Evolutionary conservation across 2,113 vertebrate genomes (phyloP).

Genomic region (Plectropomus leopardus): DNA sequence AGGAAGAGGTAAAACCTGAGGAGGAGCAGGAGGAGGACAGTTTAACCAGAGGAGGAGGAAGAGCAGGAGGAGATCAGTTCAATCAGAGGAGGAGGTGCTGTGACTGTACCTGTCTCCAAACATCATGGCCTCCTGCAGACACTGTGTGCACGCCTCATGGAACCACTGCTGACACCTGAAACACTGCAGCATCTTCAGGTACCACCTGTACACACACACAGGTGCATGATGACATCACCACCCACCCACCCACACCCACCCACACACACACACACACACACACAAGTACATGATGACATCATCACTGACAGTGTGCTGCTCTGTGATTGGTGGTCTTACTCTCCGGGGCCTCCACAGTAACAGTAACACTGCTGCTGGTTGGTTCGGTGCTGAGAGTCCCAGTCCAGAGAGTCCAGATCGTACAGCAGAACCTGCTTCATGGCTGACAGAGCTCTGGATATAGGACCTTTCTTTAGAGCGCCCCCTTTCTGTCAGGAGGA

Average conservation of each 20-base stretch:
- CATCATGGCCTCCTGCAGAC: constrained; percentile 95
- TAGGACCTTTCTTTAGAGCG: constrained; percentile 94
- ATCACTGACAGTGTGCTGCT: too few species aligned
- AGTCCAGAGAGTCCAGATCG: constrained; percentile 90
- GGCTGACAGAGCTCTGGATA: constrained; percentile 90
- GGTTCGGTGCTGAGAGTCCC: constrained; percentile 94
- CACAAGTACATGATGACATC: not conserved
- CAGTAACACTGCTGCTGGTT: constrained; percentile 98
- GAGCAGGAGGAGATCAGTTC: not conserved
- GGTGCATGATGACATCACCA: not conserved
- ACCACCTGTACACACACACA: constrained; percentile 87
- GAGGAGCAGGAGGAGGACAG: not conserved
- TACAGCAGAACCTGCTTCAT: constrained; percentile 96
- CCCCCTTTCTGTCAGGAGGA: constrained; percentile 90
- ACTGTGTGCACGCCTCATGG: constrained; percentile 97
- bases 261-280: constrained; percentile 63
- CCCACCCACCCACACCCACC: too few species aligned
- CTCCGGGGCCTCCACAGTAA: constrained; percentile 94
- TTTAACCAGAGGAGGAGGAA: not conserved
- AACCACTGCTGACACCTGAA: constrained; percentile 96
- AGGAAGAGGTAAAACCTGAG: constrained; percentile 94
- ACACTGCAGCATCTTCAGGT: constrained; percentile 98
- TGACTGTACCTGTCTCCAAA: constrained; percentile 91
- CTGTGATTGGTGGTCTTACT: constrained; percentile 84
- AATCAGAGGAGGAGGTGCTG: not conserved